Base-by-base conservation (phyloP, 2,113 vertebrate genomes). In the Aphyosemion australe region DNA sequence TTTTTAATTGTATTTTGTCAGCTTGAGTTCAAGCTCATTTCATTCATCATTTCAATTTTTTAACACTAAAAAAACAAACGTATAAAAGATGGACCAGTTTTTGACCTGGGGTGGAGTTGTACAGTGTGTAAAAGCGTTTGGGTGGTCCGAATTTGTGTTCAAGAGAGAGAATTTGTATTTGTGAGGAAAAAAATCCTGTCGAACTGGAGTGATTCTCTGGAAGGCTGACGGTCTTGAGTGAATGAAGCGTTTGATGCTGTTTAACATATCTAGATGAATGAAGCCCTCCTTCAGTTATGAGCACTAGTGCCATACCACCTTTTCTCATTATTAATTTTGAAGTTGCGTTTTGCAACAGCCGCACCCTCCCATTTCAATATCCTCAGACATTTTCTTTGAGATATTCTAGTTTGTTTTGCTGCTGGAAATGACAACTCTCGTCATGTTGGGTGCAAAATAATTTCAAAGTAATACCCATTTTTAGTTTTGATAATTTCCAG, bases 401-500 rank as follows among this genome's bases (percentile, higher is more conserved):
- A 84, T 65, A 62, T 83, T 79, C 78, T 77, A 67, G 78, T 83
- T 84, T 82, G 68, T 89, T 91, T 90, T 92, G 91, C 90, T 93
- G 90, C 91, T 93, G 89, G 90, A 84, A 88, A 88, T 90, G 93
- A 93, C 90, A 92, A 92, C 93, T 43, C 65, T 84, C 91, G 86
- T 90, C 90, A 92, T 91, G 78, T 87, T 83, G 74, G 84, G 91
- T 92, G 91, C 90, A 92, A 89, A 87, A 89, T 89, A 41, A 87
- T 81, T 87, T 89, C 72, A 76, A 84, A 84, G 81, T 88, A 90
- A 91, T 90, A 83, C 87, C 46, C 43, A 75, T 85, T 90, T 91
- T 92, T 91, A 90, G 87, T 93, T 93, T 93, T 93, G 90, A 93
- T 92, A 92, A 92, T 92, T 91, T 89, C 91, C 90, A 92, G 89